These are phyloP conservation scores for Tinea semifulvella DNA, from an alignment of 2,888 invertebrate species.

Conservation along the genomic window DNA sequence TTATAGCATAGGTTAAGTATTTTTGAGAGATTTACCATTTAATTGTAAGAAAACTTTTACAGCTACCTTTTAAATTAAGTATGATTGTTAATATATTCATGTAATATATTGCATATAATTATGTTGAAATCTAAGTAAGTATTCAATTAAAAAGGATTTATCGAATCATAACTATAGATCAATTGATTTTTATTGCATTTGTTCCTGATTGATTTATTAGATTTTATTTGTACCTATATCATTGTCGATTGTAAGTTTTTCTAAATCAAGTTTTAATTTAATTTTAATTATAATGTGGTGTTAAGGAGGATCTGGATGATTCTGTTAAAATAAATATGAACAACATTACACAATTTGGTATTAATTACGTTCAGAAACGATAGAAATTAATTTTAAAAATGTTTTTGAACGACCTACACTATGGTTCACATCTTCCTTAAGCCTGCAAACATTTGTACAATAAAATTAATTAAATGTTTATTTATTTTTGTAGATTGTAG, in stretches of 20 bases:
- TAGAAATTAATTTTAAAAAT: background rate
- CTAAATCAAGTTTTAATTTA: slow-evolving; percentile 52
- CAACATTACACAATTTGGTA: background rate
- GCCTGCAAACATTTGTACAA: slow-evolving; percentile 44
- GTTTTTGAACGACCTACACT: background rate
- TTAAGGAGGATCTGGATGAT: slow-evolving; percentile 44
- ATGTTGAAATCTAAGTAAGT: slow-evolving; percentile 51
- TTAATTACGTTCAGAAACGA: background rate
- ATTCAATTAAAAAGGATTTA: slow-evolving; percentile 40
- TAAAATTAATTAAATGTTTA: slow-evolving; percentile 55
- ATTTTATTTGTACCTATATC: slow-evolving; percentile 55
- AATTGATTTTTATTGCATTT: slow-evolving; percentile 62
- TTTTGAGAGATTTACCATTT: slow-evolving; percentile 64
- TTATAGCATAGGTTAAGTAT: slow-evolving; percentile 53
- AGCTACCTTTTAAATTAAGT: slow-evolving; percentile 57
- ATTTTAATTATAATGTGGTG: slow-evolving; percentile 33
- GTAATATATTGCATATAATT: slow-evolving; percentile 52
- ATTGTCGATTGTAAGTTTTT: slow-evolving; percentile 43
- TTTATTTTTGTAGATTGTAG: slow-evolving; percentile 54
- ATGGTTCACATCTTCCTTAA: slow-evolving; percentile 45
- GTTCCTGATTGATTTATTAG: slow-evolving; percentile 66
- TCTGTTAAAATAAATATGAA: background rate
- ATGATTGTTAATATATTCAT: slow-evolving; percentile 62
- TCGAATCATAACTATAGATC: slow-evolving; percentile 37
- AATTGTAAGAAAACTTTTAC: slow-evolving; percentile 45